Evolutionary conservation across 2,888 invertebrate genomes (phyloP), one percentile per base, ranked within the genome.

Genomic region (Drosophila niveifrons): DNA sequence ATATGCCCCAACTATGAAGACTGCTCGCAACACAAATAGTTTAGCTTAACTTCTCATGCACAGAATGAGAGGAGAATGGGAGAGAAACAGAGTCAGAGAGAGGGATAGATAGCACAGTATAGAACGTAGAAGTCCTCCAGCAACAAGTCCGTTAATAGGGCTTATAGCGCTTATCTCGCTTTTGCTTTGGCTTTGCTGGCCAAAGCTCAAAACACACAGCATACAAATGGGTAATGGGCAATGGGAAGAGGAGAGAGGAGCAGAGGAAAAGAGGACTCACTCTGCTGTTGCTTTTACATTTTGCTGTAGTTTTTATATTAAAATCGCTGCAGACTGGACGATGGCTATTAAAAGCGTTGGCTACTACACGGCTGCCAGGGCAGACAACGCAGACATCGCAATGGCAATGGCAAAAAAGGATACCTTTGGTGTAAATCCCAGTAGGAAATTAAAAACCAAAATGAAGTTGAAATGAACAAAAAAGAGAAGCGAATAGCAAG

Each of bases 401-500:
- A 34, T 29, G 58, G 39, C 29, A 43, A 34, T 29, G 59, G 39
- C 29, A 67, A 69, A 66, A 62, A 62, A 47, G 50, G 64, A 63
- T 75, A 88, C 82, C 85, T 87, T 87, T 87, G 76, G 69, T 70
- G 80, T 72, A 83, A 89, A 85, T 89, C 88, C 88, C 88, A 80
- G 75, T 72, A 89, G 89, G 88, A 88, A 88, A 88, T 88, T 88
- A 87, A 87, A 89, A 87, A 72, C 89, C 88, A 81, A 87, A 87
- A 83, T 83, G 72, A 81, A 83, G 76, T 82, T 63, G 51, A 78
- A 87, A 69, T 66, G 70, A 66, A 23, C 23, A 23, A 53, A 56
- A 62, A n/a, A 48, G 23, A 47, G 43, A 52, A 46, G 61, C 23
- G 56, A 34, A 66, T 0, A 23, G 6, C 23, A 39, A 13, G 11